A percentile compares a stretch with the other conserved stretches of the same genome.
These are phyloP conservation scores for Hydriomena furcata DNA, from an alignment of 2,888 invertebrate species.

Conservation along the genomic window DNA sequence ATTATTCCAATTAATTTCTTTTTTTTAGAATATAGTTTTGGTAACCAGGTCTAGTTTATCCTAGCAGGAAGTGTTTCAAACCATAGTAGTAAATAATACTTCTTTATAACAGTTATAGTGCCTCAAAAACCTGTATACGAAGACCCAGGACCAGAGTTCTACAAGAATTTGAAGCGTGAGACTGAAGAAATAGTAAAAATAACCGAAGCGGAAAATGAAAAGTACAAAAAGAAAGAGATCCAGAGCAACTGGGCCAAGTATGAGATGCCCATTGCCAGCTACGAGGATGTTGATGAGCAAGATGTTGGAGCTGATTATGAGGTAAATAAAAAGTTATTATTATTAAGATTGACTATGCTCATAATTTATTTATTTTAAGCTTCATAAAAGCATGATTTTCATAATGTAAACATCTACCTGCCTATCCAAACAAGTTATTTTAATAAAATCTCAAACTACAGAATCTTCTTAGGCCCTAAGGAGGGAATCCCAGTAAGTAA, in stretches of 20 bases:
- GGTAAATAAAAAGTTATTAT: constrained; percentile 52
- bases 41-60: too few species aligned
- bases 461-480: too few species aligned
- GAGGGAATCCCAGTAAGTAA: too few species aligned
- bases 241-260: constrained; percentile 79
- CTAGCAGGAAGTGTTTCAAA: too few species aligned
- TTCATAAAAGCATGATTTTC: too few species aligned
- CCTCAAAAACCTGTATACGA: constrained; percentile 59
- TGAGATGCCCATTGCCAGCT: constrained; percentile 75
- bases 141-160: constrained; percentile 71
- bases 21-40: too few species aligned
- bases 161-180: constrained; percentile 66
- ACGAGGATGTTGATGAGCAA: constrained; percentile 72
- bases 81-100: not conserved
- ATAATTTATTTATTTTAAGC: too few species aligned
- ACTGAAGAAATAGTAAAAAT: constrained; percentile 77
- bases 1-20: too few species aligned
- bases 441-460: too few species aligned
- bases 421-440: too few species aligned
- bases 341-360: too few species aligned
- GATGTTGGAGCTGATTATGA: constrained; percentile 78
- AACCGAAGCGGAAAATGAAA: constrained; percentile 67
- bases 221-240: constrained; percentile 78
- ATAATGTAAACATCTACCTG: too few species aligned
- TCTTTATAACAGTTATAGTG: constrained; percentile 41